Percentiles rank a stretch among this genome's conserved stretches.
Conservation (phyloP, 2,797 vertebrate genomes). For the Sebastes dallii region DNA sequence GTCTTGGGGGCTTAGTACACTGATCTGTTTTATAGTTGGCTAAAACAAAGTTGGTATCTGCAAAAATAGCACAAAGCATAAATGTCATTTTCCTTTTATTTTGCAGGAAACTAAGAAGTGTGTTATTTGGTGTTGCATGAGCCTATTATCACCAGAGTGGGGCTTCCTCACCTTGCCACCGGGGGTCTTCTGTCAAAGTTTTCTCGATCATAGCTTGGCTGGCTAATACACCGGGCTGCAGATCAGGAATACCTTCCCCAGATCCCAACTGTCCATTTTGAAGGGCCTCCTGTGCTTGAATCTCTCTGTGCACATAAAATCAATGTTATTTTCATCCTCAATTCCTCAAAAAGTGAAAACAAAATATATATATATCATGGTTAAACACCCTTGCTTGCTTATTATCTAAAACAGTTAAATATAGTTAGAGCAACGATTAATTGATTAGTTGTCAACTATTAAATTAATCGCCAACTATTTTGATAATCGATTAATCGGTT, state of each 20-base stretch:
- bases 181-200: constrained; percentile 91
- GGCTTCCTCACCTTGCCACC: constrained; percentile 91
- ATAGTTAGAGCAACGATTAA: too few species aligned
- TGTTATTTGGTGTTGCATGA: not conserved
- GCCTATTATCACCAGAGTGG: not conserved
- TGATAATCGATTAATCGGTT: too few species aligned
- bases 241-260: constrained; percentile 88
- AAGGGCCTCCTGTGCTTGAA: constrained; percentile 93
- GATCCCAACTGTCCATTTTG: constrained; percentile 90
- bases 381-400: not conserved
- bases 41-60: constrained; percentile 94
- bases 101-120: not conserved
- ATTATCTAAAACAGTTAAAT: not conserved
- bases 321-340: not conserved
- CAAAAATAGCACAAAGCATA: constrained; percentile 5
- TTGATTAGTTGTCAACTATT: too few species aligned
- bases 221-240: constrained; percentile 91
- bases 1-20: constrained; percentile 92
- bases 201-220: constrained; percentile 97
- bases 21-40: constrained; percentile 96
- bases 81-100: not conserved
- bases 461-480: too few species aligned
- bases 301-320: constrained; percentile 83
- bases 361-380: not conserved
- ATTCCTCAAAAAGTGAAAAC: not conserved